Evolutionary conservation across 1,140 invertebrate genomes (phyloP).

Genomic region (Aphis gossypii): DNA sequence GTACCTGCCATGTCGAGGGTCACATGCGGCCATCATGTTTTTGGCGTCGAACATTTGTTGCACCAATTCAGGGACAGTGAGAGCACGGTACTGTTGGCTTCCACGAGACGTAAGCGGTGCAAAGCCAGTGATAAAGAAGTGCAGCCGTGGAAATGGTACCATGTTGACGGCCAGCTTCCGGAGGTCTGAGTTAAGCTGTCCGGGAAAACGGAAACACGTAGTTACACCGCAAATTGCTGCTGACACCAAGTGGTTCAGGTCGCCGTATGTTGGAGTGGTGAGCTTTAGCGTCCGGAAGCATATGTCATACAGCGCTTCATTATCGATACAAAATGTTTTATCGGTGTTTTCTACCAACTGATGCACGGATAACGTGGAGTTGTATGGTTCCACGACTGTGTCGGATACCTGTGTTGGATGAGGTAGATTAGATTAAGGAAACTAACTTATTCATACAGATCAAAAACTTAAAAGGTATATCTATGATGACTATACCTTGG

Average conservation of each 20-base stretch:
- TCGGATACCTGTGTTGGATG: background rate
- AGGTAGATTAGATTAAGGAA: background rate
- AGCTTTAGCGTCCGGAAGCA: background rate
- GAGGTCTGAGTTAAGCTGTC: background rate
- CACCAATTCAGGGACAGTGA: background rate
- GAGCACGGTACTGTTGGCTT: background rate
- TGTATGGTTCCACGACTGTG: background rate
- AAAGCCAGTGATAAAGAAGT: background rate
- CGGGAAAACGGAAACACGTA: background rate
- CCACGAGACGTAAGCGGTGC: background rate
- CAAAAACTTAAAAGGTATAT: background rate
- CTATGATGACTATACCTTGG: background rate
- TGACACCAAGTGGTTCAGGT: background rate
- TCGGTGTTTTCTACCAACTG: slow-evolving; percentile 3
- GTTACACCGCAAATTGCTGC: background rate
- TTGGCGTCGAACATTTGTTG: background rate
- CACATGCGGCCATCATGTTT: background rate
- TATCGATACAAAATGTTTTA: background rate
- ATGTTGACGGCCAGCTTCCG: background rate
- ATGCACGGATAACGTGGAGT: background rate
- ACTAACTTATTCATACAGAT: background rate
- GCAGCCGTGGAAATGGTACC: background rate
- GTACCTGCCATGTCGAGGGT: background rate
- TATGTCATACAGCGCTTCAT: background rate
- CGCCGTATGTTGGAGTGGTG: background rate